Percentiles rank a stretch among this genome's conserved stretches.
Conservation (phyloP, 92 coral and sea anemone species). For the Isaurus tuberculatus region DNA sequence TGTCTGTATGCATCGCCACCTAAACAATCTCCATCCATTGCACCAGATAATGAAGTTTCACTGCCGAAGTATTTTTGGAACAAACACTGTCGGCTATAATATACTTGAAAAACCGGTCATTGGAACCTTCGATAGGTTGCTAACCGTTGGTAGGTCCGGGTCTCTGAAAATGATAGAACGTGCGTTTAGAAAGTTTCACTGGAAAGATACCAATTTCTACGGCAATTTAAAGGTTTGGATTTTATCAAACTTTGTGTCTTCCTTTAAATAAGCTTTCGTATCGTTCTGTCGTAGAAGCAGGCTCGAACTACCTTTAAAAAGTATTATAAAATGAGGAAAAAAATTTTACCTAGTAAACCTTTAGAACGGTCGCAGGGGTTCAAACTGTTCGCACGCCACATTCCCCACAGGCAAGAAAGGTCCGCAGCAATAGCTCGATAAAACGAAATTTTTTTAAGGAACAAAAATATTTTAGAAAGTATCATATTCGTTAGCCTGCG, state of each 20-base stretch:
- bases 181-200: constrained; percentile 46
- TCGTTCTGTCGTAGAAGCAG: not conserved
- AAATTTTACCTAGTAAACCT: too few species aligned
- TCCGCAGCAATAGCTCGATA: too few species aligned
- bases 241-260: not conserved
- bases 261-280: not conserved
- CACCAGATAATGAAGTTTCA: constrained; percentile 71
- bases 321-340: too few species aligned
- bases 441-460: too few species aligned
- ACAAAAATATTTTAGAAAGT: too few species aligned
- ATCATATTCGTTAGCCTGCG: too few species aligned
- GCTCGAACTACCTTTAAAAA: too few species aligned
- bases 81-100: constrained; percentile 68
- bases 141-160: constrained; percentile 62
- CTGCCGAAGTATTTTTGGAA: constrained; percentile 70
- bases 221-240: constrained; percentile 57
- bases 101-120: constrained; percentile 42
- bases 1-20: constrained; percentile 68
- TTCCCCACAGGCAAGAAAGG: too few species aligned
- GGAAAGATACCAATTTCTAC: constrained; percentile 66
- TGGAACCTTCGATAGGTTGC: constrained; percentile 68
- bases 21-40: constrained; percentile 68
- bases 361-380: too few species aligned
- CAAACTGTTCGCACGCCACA: too few species aligned
- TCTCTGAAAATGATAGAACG: constrained; percentile 56